These are phyloP conservation scores for Rhamnusium bicolor DNA, from an alignment of 2,888 invertebrate genomes.

Conservation along the genomic window DNA sequence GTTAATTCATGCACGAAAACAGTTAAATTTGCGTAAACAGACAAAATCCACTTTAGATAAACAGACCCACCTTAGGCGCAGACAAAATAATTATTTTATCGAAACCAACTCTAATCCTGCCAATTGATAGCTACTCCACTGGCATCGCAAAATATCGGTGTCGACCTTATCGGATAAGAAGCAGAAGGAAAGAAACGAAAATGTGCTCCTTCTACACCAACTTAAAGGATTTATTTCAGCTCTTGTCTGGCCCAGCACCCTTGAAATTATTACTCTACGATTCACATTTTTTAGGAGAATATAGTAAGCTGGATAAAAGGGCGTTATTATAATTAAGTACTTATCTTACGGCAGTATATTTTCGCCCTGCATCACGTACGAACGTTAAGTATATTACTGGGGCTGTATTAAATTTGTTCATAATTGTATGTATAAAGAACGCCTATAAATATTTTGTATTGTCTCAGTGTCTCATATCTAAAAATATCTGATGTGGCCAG, in stretches of 20 bases:
- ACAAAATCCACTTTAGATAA: slow-evolving; percentile 5
- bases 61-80: neutral
- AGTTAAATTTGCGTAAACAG: neutral
- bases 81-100: slow-evolving; percentile 17
- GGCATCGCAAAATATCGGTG: slow-evolving; percentile 6
- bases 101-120: neutral
- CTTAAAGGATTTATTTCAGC: slow-evolving; percentile 23
- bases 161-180: slow-evolving; percentile 25
- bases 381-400: neutral
- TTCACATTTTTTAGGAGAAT: neutral
- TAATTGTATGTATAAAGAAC: too few species aligned
- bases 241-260: slow-evolving; percentile 15
- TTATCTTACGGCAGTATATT: neutral
- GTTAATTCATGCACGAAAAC: too few species aligned
- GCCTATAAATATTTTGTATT: too few species aligned
- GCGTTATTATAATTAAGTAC: neutral
- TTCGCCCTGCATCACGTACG: neutral
- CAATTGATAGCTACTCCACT: slow-evolving; percentile 15
- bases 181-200: slow-evolving; percentile 22
- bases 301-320: neutral
- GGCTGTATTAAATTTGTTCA: neutral
- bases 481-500: too few species aligned
- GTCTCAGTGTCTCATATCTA: too few species aligned
- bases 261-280: neutral
- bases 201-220: slow-evolving; percentile 19